Percentiles rank a stretch among this genome's conserved stretches.
These are phyloP conservation scores for Telenomus remus DNA, from an alignment of 1,140 invertebrate genomes.

Conservation along the genomic window DNA sequence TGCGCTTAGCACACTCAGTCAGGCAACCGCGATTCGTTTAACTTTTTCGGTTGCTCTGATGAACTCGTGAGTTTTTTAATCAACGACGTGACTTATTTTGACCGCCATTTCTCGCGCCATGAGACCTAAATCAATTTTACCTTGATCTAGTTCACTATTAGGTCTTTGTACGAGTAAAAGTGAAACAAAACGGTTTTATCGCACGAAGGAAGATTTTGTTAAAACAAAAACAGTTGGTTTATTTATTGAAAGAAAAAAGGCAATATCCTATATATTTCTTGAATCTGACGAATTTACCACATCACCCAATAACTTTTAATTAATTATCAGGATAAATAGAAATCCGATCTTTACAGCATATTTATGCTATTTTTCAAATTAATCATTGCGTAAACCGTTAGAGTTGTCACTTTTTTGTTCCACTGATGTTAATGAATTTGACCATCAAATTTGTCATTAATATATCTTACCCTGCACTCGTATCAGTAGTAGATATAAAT, in stretches of 20 bases:
- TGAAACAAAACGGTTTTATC: conserved; percentile 37
- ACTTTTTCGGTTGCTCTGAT: conserved; percentile 43
- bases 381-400: no score
- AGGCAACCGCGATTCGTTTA: conserved; percentile 12
- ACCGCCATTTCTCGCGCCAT: conserved; percentile 10
- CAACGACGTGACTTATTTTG: conserved; percentile 10
- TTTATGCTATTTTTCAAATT: no score
- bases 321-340: no score
- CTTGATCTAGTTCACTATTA: conserved; percentile 7
- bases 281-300: no score
- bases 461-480: no score
- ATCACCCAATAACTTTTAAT: no score
- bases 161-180: conserved; percentile 33
- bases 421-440: conserved; percentile 27
- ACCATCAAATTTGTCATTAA: no score
- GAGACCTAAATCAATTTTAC: conserved; percentile 46
- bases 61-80: conserved; percentile 22
- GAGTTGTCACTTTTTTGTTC: no score
- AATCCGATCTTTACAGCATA: no score
- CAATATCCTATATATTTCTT: background rate
- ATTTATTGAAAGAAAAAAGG: conserved; percentile 35
- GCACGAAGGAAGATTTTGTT: conserved; percentile 27
- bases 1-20: conserved; percentile 9
- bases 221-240: conserved; percentile 25
- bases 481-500: conserved; percentile 47